Evolutionary conservation across 2,113 vertebrate species (phyloP).

Genomic region (Protobothrops mucrosquamatus): DNA sequence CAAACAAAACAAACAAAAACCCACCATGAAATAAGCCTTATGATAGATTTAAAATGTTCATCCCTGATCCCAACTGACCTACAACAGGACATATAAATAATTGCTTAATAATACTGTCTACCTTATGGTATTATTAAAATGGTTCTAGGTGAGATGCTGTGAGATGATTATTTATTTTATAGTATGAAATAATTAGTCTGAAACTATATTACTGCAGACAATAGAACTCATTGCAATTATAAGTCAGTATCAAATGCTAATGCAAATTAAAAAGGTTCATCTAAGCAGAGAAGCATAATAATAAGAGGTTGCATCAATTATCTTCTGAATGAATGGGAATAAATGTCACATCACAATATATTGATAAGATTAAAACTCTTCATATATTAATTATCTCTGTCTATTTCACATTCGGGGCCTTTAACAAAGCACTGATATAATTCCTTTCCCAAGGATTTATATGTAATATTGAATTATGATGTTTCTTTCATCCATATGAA

Average conservation of each 20-base stretch:
- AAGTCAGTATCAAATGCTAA: slow-evolving; percentile 1
- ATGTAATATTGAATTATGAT: not conserved
- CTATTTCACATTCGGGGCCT: not conserved
- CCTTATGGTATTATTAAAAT: not conserved
- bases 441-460: not conserved
- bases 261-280: not conserved
- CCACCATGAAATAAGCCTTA: not conserved
- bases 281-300: not conserved
- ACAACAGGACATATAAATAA: not conserved
- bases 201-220: not conserved
- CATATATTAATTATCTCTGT: not conserved
- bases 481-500: not conserved
- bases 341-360: not conserved
- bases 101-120: not conserved
- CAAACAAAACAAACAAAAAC: not conserved
- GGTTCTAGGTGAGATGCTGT: not conserved
- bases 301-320: slow-evolving; percentile 2
- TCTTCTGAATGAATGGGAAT: not conserved
- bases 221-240: not conserved
- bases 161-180: not conserved
- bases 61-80: not conserved
- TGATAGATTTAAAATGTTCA: not conserved
- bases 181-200: not conserved
- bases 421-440: not conserved
- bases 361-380: not conserved